These are phyloP conservation scores for Parauchenoglanis punctatus DNA, from an alignment of 2,797 vertebrate genomes.

Conservation along the genomic window DNA sequence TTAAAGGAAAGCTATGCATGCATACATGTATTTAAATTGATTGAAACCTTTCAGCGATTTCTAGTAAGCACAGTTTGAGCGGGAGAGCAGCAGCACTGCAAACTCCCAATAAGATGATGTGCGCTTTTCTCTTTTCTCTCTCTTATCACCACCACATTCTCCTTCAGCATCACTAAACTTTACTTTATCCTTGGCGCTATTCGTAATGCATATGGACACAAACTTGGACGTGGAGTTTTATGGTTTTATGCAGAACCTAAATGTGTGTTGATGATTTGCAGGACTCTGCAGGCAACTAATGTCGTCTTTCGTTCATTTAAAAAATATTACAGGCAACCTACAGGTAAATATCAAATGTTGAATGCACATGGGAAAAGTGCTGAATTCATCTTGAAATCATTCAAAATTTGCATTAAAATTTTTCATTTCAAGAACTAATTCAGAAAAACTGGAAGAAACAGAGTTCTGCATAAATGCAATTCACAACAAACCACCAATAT, in stretches of 20 bases:
- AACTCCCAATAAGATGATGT: slow-evolving; percentile 1
- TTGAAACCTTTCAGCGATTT: not conserved
- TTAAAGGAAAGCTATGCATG: not conserved
- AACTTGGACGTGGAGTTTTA: not conserved
- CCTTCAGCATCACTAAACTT: slow-evolving; percentile 3
- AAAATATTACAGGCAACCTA: not conserved
- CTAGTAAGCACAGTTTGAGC: too few species aligned
- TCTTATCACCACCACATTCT: not conserved
- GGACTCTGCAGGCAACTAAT: not conserved
- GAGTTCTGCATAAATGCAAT: not conserved
- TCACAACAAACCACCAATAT: too few species aligned
- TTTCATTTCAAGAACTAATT: not conserved
- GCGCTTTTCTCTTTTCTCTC: not conserved
- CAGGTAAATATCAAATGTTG: not conserved
- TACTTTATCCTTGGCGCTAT: not conserved
- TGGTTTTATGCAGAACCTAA: not conserved
- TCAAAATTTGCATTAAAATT: not conserved
- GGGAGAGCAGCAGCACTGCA: not conserved
- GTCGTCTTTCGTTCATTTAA: not conserved
- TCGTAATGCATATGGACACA: not conserved
- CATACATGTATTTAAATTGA: too few species aligned
- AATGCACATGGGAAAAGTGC: not conserved
- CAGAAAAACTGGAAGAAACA: not conserved
- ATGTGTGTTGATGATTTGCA: not conserved
- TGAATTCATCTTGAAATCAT: not conserved